A percentile compares a stretch with the other conserved stretches of the same genome.
phyloP scores from a whole-genome alignment of 1,140 invertebrate species.

The Thrips palmi region DNA sequence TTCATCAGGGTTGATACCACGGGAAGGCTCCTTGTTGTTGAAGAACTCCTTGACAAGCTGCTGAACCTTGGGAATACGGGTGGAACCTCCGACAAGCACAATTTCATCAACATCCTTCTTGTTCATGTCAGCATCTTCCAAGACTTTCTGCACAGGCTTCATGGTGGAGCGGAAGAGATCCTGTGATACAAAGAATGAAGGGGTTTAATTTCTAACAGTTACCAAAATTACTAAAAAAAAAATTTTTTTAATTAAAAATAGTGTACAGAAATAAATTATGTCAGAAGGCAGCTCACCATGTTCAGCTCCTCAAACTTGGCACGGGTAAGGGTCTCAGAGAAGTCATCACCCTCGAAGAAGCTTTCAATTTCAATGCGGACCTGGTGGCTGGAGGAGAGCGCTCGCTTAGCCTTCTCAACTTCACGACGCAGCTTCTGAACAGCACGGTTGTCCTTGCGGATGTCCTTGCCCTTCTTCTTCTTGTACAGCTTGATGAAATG shows the following conservation, averaged over 20 bases:
- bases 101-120: slow-evolving; percentile 98
- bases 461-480: slow-evolving; percentile 97
- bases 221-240: no score
- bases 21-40: slow-evolving; percentile 90
- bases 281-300: slow-evolving; percentile 39
- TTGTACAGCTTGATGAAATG: slow-evolving; percentile 98
- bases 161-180: slow-evolving; percentile 95
- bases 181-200: slow-evolving; percentile 22
- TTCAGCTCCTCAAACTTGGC: slow-evolving; percentile 99
- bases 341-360: slow-evolving; percentile 97
- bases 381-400: slow-evolving; percentile 86
- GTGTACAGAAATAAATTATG: no score
- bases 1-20: slow-evolving; percentile 97
- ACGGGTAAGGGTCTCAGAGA: slow-evolving; percentile 95
- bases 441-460: slow-evolving; percentile 85
- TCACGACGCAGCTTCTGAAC: slow-evolving; percentile 92
- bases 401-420: slow-evolving; percentile 95
- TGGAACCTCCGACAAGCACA: slow-evolving; percentile 95
- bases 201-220: background rate
- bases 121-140: slow-evolving; percentile 97
- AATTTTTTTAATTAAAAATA: slow-evolving; percentile 4
- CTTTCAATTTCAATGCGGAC: slow-evolving; percentile 95
- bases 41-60: slow-evolving; percentile 98
- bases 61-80: slow-evolving; percentile 97
- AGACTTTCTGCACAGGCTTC: slow-evolving; percentile 94